Evolutionary conservation across 2,888 invertebrate species (phyloP), one percentile per base, ranked within the genome.

Genomic region (Lasioglossum pauxillum): DNA sequence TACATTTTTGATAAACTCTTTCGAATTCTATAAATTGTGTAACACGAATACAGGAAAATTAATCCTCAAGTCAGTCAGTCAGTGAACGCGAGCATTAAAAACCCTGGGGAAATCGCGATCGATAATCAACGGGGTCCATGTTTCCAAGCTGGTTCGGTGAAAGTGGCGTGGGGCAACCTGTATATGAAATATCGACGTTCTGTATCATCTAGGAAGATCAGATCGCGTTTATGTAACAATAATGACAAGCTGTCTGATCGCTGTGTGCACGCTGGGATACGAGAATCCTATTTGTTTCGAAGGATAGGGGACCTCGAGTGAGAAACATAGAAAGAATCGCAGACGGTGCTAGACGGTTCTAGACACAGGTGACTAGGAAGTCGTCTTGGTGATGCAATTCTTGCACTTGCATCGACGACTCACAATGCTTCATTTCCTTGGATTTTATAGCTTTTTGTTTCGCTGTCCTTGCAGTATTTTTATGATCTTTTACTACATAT

Each of bases 181-280:
- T 71, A 80, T 86, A 53, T 53, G 85, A 86, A 77, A 81, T 85
- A 86, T 86, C 81, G 86, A 74, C 80, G 74, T 75, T 49, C 64
- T 71, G 72, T 81, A 86, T 78, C 86, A 69, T 44, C 23, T 46
- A 71, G 75, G 75, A 78, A 81, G 85, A 85, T 85, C 80, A 31
- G 35, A 77, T 85, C 75, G 81, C 81, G 67, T 81, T 86, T 86
- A 85, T 78, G 75, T 78, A 84, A 84, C 78, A 78, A 69, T 76
- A 84, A 84, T 75, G 69, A 83, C 78, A 85, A 78, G 64, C 31
- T 57, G 57, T 57, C 67, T 19, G 71, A 44, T 78, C 71, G 57
- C 2, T 23, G 73, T 27, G 73, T 46, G 69, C 69, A n/a, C n/a
- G n/a, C n/a, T 38, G 16, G 46, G 53, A 72, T 71, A 46, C 23